These are phyloP conservation scores for Yoshiicerus persimilis DNA, from an alignment of 1,140 invertebrate species.

Conservation along the genomic window DNA sequence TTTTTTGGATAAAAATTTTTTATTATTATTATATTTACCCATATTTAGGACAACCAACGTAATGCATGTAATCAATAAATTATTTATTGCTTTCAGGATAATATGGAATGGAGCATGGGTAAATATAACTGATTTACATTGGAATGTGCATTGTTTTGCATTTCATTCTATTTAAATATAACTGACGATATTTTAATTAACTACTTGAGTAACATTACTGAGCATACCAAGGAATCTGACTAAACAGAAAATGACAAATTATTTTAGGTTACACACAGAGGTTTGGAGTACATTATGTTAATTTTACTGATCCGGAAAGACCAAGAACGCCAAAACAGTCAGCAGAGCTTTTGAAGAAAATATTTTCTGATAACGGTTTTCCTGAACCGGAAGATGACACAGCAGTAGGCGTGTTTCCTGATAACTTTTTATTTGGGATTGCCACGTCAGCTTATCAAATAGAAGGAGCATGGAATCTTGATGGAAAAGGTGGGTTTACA, in stretches of 20 bases:
- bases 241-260: too few relatives aligned
- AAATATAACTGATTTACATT: not conserved
- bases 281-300: conserved; percentile 56
- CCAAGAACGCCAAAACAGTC: conserved; percentile 64
- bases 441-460: conserved; percentile 46
- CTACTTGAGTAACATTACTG: too few relatives aligned
- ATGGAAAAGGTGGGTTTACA: too few relatives aligned
- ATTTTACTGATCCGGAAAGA: conserved; percentile 53
- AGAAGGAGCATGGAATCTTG: conserved; percentile 45
- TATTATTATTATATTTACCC: not conserved
- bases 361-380: conserved; percentile 56
- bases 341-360: conserved; percentile 61
- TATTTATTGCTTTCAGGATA: not conserved
- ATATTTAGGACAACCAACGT: too few relatives aligned
- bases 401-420: conserved; percentile 29
- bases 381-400: conserved; percentile 19
- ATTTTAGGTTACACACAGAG: conserved; percentile 45
- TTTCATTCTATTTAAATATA: too few relatives aligned
- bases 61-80: too few relatives aligned
- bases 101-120: conserved; percentile 7
- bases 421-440: conserved; percentile 39
- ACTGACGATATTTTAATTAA: too few relatives aligned
- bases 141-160: too few relatives aligned
- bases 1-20: too few relatives aligned
- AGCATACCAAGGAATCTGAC: too few relatives aligned